Percentiles rank a stretch among this genome's conserved stretches.
phyloP scores from a whole-genome alignment of 2,797 vertebrate genomes.

The Craterocephalus amniculus region DNA sequence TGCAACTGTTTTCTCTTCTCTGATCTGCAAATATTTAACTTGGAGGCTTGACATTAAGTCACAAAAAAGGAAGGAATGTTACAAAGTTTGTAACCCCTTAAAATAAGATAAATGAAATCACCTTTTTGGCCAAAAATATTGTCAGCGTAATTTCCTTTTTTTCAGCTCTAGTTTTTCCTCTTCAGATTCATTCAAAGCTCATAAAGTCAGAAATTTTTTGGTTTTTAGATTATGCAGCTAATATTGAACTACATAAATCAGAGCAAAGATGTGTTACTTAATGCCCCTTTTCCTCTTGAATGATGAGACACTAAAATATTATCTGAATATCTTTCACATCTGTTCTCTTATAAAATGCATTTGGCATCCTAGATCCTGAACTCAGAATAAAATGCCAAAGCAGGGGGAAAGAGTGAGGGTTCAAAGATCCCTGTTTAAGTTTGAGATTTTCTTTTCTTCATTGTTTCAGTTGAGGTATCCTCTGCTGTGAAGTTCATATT shows the following conservation, averaged over 20 bases:
- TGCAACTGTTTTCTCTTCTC: background rate
- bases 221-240: background rate
- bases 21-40: background rate
- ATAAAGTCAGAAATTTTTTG: background rate
- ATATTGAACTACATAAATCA: background rate
- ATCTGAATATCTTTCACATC: background rate
- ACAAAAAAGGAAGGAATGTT: background rate
- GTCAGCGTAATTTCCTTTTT: background rate
- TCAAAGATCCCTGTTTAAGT: background rate
- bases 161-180: background rate
- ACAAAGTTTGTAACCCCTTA: background rate
- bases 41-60: background rate
- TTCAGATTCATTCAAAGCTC: background rate
- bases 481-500: constrained; percentile 84
- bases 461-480: constrained; percentile 51
- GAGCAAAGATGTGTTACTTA: too few species aligned
- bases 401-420: background rate
- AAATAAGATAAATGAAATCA: background rate
- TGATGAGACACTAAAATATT: background rate
- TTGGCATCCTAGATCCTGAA: background rate
- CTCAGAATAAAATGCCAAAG: background rate
- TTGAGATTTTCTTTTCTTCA: constrained; percentile 37
- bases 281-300: background rate
- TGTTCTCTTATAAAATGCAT: background rate
- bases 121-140: background rate